phyloP scores from a whole-genome alignment of 2,113 vertebrate genomes.

The Actenoides lindsayi region DNA sequence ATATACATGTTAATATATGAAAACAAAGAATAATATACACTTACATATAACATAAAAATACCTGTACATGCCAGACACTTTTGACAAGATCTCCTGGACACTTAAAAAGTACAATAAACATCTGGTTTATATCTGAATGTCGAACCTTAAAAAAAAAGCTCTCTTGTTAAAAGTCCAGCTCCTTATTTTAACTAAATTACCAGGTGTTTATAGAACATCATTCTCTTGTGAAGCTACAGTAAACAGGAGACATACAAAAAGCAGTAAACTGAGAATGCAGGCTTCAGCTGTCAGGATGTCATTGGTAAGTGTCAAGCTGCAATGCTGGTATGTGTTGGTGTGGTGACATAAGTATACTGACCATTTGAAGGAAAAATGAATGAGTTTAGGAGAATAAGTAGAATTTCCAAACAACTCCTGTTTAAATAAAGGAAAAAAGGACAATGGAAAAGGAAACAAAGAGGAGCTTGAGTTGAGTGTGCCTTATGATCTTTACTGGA shows the following conservation, averaged over 20 bases:
- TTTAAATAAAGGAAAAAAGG: not conserved
- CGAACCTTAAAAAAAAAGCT: conserved; percentile 32
- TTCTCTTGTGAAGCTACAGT: conserved; percentile 62
- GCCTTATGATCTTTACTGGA: not conserved
- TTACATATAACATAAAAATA: conserved; percentile 59
- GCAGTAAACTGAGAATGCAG: not conserved
- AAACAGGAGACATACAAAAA: conserved; percentile 37
- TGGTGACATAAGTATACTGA: not conserved
- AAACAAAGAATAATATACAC: conserved; percentile 39
- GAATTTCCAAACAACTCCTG: not conserved
- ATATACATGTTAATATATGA: conserved; percentile 5
- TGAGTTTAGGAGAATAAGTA: not conserved
- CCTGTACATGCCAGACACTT: conserved; percentile 55
- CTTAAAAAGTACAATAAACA: conserved; percentile 51
- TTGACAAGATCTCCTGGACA: conserved; percentile 39
- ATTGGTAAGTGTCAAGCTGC: not conserved
- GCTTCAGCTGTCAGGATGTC: not conserved
- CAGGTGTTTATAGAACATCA: conserved; percentile 72
- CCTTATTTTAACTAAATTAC: conserved; percentile 69
- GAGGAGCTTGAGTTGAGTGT: not conserved
- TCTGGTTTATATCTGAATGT: conserved; percentile 66
- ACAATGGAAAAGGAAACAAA: not conserved
- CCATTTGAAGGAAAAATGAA: not conserved
- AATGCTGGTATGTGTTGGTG: not conserved
- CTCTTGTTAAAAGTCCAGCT: conserved; percentile 63